Evolutionary conservation across 2,113 vertebrate species (phyloP).

Genomic region (Sprattus sprattus): DNA sequence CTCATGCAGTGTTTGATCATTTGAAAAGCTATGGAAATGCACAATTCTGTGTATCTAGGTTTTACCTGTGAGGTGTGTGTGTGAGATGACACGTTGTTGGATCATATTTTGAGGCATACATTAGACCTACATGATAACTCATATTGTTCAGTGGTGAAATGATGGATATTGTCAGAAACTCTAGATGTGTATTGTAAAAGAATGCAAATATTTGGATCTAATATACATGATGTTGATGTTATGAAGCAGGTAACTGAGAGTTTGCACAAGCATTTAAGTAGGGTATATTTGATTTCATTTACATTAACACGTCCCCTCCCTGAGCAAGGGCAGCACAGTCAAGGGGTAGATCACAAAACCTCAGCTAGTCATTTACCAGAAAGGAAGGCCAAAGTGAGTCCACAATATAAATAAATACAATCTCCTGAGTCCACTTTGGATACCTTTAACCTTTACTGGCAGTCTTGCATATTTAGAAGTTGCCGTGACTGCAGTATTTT

Average conservation of each 20-base stretch:
- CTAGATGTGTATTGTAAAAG: not conserved
- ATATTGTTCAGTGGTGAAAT: not conserved
- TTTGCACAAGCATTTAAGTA: not conserved
- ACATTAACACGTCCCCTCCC: not conserved
- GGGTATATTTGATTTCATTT: not conserved
- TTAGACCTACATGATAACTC: not conserved
- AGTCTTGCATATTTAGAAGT: conserved; percentile 29
- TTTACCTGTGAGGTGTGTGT: not conserved
- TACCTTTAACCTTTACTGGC: conserved; percentile 30
- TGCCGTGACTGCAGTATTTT: conserved; percentile 44
- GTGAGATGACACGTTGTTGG: not conserved
- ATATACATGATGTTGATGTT: not conserved
- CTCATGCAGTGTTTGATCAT: not conserved
- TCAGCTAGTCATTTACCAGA: conserved; percentile 12
- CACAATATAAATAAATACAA: conserved; percentile 9
- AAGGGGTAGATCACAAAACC: not conserved
- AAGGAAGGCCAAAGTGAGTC: conserved; percentile 2
- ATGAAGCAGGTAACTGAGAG: not conserved
- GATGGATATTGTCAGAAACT: not conserved
- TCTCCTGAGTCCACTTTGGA: conserved; percentile 11
- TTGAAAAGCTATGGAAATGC: not conserved
- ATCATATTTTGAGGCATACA: not conserved
- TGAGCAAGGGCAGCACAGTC: not conserved
- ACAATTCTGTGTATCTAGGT: not conserved
- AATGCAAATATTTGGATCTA: not conserved